Conservation (phyloP, 2,113 vertebrate genomes). For the Baryphthengus martii region DNA sequence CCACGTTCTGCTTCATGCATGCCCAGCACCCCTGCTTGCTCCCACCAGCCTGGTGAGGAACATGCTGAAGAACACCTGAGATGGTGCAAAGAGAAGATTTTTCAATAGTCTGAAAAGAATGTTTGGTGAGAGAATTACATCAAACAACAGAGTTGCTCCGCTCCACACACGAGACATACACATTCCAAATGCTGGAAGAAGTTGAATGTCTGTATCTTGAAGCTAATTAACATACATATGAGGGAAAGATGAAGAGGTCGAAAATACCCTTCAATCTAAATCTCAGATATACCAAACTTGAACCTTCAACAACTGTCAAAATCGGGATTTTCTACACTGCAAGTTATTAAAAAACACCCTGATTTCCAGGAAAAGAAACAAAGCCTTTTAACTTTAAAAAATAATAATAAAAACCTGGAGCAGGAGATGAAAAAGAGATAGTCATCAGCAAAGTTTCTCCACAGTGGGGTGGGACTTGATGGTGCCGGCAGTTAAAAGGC, state of each 20-base stretch:
- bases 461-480: neutral
- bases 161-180: accelerated
- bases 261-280: neutral
- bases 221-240: neutral
- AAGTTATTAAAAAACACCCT: neutral
- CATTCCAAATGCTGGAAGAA: neutral
- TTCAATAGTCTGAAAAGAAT: neutral
- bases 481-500: neutral
- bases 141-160: neutral
- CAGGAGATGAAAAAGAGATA: neutral
- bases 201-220: neutral
- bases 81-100: neutral
- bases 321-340: neutral
- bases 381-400: neutral
- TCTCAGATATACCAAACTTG: neutral
- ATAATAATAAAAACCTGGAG: neutral
- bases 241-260: neutral
- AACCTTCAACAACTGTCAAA: neutral
- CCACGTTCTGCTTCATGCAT: neutral
- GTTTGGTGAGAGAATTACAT: neutral
- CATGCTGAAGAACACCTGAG: accelerated
- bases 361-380: neutral
- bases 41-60: neutral
- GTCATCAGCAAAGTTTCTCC: neutral
- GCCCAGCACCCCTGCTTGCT: neutral